phyloP scores from a whole-genome alignment of 2,113 vertebrate species.

The Castor canadensis region DNA sequence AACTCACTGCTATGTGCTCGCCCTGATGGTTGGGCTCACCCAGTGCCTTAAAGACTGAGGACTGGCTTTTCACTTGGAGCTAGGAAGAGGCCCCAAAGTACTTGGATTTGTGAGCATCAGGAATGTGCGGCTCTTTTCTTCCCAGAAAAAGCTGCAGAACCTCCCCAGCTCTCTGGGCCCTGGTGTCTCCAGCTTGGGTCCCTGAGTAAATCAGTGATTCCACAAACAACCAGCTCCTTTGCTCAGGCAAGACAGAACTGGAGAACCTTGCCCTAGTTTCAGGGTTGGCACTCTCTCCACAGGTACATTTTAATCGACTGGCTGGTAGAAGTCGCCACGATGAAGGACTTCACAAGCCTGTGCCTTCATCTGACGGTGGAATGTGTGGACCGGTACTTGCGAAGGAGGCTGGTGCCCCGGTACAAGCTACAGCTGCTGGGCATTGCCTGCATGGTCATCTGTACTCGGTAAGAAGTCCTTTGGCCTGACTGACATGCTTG shows the following conservation, averaged over 20 bases:
- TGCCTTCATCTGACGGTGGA: slow-evolving; percentile 95
- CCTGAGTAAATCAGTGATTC: not conserved
- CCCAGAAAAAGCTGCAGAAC: not conserved
- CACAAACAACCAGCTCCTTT: not conserved
- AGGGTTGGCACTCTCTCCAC: not conserved
- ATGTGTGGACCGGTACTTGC: slow-evolving; percentile 95
- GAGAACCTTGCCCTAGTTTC: not conserved
- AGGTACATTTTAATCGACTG: slow-evolving; percentile 98
- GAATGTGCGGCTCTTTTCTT: not conserved
- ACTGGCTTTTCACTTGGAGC: not conserved
- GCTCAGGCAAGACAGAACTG: fast-evolving
- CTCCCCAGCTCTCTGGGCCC: not conserved
- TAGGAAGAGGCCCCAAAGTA: not conserved
- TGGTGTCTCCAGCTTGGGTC: not conserved
- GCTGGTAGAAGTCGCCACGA: slow-evolving; percentile 97
- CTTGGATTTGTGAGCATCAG: not conserved
- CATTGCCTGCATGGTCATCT: slow-evolving; percentile 99
- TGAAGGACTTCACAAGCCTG: slow-evolving; percentile 97
- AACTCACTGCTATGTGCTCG: fast-evolving
- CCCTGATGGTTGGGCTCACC: not conserved
- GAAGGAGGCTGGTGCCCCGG: slow-evolving; percentile 90
- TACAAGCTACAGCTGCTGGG: slow-evolving; percentile 94
- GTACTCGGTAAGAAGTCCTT: slow-evolving; percentile 90
- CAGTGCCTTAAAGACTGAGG: not conserved
- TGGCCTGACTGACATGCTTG: too few relatives aligned